Base-by-base conservation (phyloP, 2,888 invertebrate genomes). In the Rhingia campestris region DNA sequence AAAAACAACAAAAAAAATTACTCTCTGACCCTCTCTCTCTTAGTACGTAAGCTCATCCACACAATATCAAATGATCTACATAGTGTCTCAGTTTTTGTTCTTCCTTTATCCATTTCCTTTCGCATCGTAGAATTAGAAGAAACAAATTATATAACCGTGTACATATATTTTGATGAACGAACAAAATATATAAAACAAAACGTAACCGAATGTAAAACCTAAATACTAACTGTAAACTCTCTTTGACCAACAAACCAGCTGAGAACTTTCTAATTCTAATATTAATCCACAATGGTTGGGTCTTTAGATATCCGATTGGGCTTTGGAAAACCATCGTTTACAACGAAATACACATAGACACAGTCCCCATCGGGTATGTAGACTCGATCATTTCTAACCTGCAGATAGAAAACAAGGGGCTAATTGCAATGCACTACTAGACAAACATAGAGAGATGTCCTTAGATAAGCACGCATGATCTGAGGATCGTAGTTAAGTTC, bases 31-130 rank as follows among this genome's bases (percentile, higher is more conserved):
- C 61, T 64, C 53, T 81, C 70, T 81, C 70, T 81, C 54, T 59
- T 86, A 76, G 73, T 47, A 43, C 70, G 22, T 86, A 85, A 85
- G 85, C 56, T 74, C 86, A 81, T 70, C 66, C 84, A 76, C 70
- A 22, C 54, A 72, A 64, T 70, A 74, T 49, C 56, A 41, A 64
- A 47, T 47, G 61, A 67, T 56, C 41, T 59, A 63, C 49, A 76
- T 47, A 45, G 41, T 54, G n/a, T 37, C 69, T 22, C 22, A 2
- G 10, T 56, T 56, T 35, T 67, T 14, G n/a, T 58, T 58, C 12
- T 45, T 53, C 43, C 12, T 39, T 35, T 33, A 33, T 67, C 3
- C 49, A 53, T 76, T 47, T 33, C 47, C 67, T 30, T 51, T 63
- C 67, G 51, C 49, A 49, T 67, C n/a, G 6, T 54, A 59, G 33